Evolutionary conservation across 2,888 invertebrate species (phyloP), one percentile per base, ranked within the genome.

Genomic region (Nebria brevicollis): DNA sequence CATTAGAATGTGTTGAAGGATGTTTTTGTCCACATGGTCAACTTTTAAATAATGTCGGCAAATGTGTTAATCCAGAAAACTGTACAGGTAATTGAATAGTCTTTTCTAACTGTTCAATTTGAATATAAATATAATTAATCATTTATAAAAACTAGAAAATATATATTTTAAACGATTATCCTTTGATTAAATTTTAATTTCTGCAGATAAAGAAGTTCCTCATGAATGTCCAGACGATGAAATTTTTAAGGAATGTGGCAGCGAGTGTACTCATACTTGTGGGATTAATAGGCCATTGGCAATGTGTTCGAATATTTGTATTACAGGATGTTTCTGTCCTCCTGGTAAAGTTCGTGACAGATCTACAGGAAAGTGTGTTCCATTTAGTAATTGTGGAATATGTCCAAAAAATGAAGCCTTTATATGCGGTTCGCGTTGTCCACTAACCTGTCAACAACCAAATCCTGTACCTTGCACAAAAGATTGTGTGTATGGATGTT

Each of bases 241-340:
- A 73, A 11, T 77, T 42, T 54, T 11, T 54, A 54, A 3, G 54
- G 7, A 54, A 54, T 54, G 54, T 54, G 54, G 54, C 7, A 11
- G 10, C 11, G 11, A 1, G 54, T 54, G 54, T 54, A 2, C 54
- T 1, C 54, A 54, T 5, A 54, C 54, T 11, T 54, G 54, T 1
- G 54, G 8, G 13, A 0, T 8, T 54, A 54, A 6, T 7, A 7
- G 8, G 11, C 4, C 54, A 13, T 0, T 54, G 2, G 7, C 2
- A 54, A 54, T 6, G 0, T 84, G 83, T 66, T 82, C 83, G 20
- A 81, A 77, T 20, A 64, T 78, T 70, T 84, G 84, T 72, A 76
- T 82, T 11, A 1, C 10, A 65, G 83, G 82, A 13, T 83, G 83
- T 15, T 76, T 79, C 72, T 83, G 83, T 43, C 72, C 72, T 8